phyloP scores from a whole-genome alignment of 2,797 vertebrate genomes.

The Lindbergichthys nudifrons region DNA sequence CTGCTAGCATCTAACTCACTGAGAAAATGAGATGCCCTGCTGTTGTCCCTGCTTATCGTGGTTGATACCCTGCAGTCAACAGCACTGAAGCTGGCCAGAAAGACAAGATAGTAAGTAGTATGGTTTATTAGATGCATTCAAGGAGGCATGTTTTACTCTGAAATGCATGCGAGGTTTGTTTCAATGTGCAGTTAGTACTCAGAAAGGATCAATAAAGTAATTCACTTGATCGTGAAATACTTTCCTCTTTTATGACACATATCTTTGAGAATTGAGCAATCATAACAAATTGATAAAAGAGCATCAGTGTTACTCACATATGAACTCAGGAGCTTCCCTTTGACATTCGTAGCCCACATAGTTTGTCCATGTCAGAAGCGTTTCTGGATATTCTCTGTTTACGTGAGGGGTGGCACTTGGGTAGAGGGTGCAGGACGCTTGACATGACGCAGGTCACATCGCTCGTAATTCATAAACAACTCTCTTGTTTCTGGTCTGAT shows the following conservation, averaged over 20 bases:
- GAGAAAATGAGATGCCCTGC: slow-evolving; percentile 62
- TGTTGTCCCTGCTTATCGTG: slow-evolving; percentile 56
- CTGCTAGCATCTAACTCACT: slow-evolving; percentile 59
- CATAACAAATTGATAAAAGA: not conserved
- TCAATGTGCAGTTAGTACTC: slow-evolving; percentile 9
- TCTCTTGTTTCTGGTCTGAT: no score
- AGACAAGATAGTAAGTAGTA: slow-evolving; percentile 33
- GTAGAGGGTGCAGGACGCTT: no score
- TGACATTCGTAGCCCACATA: no score
- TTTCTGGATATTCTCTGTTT: no score
- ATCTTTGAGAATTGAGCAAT: not conserved
- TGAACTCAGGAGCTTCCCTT: no score
- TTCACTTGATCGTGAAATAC: slow-evolving; percentile 37
- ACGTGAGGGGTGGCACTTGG: no score
- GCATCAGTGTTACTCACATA: not conserved
- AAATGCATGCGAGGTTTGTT: slow-evolving; percentile 23
- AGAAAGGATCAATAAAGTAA: slow-evolving; percentile 47
- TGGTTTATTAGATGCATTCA: slow-evolving; percentile 8
- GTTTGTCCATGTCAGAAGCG: no score
- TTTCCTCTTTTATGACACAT: slow-evolving; percentile 7
- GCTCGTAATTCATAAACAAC: no score
- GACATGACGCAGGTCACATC: no score
- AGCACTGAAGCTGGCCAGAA: slow-evolving; percentile 37
- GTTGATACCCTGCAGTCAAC: slow-evolving; percentile 61
- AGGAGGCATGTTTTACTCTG: slow-evolving; percentile 12